phyloP scores from a whole-genome alignment of 2,113 vertebrate genomes.

The Thinocorus orbignyianus region DNA sequence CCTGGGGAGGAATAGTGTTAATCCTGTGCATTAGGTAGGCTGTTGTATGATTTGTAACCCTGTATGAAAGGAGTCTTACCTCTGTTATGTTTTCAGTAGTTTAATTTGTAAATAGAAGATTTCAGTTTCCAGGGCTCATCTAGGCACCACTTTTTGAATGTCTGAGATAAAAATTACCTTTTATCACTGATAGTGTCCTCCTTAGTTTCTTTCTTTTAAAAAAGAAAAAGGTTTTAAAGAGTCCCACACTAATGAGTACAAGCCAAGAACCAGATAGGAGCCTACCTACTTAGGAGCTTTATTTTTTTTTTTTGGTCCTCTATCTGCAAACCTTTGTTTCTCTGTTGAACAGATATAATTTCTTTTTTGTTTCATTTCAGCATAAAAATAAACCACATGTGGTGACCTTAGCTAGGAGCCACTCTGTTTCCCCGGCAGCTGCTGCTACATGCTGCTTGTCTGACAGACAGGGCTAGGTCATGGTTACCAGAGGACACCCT shows the following conservation, averaged over 20 bases:
- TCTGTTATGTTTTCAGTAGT: background rate
- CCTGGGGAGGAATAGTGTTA: background rate
- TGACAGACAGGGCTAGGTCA: slow-evolving; percentile 73
- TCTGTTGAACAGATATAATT: slow-evolving; percentile 29
- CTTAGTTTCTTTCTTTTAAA: background rate
- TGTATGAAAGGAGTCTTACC: background rate
- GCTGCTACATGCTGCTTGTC: slow-evolving; percentile 69
- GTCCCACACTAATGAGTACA: fast-evolving
- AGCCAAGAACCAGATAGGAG: background rate
- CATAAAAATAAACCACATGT: slow-evolving; percentile 59
- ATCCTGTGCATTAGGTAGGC: background rate
- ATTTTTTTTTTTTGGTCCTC: background rate
- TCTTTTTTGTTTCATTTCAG: slow-evolving; percentile 52
- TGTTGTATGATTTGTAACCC: background rate
- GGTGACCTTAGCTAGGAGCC: slow-evolving; percentile 83
- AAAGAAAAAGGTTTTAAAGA: background rate
- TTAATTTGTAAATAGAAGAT: background rate
- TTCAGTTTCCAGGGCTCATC: background rate
- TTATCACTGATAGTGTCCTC: background rate
- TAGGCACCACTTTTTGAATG: background rate
- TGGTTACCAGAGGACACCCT: slow-evolving; percentile 76
- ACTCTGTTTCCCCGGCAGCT: slow-evolving; percentile 75
- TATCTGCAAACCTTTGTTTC: background rate
- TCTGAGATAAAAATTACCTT: background rate
- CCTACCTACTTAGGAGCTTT: background rate